Conservation (phyloP, 2,797 vertebrate genomes). For the Pseudochirops cupreus region DNA sequence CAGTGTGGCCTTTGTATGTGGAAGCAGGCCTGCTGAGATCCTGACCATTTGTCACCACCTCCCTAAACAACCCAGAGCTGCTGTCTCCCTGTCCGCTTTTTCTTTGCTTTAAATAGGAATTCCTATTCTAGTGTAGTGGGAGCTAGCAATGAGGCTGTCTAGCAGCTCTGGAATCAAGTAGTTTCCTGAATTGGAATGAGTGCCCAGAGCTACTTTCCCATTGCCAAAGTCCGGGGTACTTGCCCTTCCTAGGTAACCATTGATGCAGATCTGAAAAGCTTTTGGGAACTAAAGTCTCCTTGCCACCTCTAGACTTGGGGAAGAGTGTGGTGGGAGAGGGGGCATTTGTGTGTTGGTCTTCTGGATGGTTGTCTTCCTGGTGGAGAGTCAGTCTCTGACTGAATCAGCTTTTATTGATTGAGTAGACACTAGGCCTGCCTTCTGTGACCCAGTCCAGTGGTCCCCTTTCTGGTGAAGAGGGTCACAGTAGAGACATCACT, state of each 20-base stretch:
- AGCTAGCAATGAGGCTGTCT: conserved; percentile 77
- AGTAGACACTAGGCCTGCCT: not conserved
- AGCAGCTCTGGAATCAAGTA: conserved; percentile 71
- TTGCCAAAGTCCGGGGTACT: conserved; percentile 71
- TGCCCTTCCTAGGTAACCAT: conserved; percentile 75
- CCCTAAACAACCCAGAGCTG: conserved; percentile 78
- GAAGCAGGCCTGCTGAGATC: conserved; percentile 70
- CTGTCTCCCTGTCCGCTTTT: conserved; percentile 80
- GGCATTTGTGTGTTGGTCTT: conserved; percentile 20
- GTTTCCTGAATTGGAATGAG: conserved; percentile 78
- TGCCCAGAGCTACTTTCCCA: conserved; percentile 70
- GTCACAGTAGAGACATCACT: not conserved
- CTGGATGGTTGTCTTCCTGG: conserved; percentile 47
- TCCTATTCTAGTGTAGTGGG: conserved; percentile 78
- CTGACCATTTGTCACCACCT: conserved; percentile 81
- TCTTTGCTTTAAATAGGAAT: conserved; percentile 82
- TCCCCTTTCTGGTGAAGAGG: not conserved
- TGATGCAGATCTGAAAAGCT: conserved; percentile 74
- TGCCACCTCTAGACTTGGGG: conserved; percentile 73
- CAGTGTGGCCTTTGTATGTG: conserved; percentile 78
- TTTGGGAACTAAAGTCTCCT: conserved; percentile 64
- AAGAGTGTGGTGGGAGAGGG: conserved; percentile 34
- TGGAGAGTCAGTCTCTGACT: not conserved
- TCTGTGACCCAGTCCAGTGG: not conserved
- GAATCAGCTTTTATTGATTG: not conserved